Conservation (phyloP, 2,113 vertebrate genomes). For the Haplochromis vanheusdeni region DNA sequence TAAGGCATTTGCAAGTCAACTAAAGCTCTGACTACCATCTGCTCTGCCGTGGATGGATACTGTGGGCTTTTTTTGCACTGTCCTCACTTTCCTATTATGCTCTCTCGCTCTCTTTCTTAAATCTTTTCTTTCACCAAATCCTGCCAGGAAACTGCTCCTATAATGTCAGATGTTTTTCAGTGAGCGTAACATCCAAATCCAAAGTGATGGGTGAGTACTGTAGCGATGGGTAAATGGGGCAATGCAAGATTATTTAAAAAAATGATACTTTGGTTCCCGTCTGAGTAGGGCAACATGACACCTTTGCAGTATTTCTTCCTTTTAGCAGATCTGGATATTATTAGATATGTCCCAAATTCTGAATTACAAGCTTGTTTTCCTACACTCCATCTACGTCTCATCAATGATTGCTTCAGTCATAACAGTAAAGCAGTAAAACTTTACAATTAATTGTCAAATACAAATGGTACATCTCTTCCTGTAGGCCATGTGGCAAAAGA, state of each 20-base stretch:
- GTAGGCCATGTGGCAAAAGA: neutral
- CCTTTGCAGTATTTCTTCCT: neutral
- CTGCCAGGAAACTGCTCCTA: conserved; percentile 22
- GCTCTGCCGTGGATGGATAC: conserved; percentile 49
- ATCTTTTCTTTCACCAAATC: conserved; percentile 15
- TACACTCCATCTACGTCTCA: neutral
- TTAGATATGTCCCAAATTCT: neutral
- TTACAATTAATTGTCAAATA: neutral
- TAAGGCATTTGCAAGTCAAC: conserved; percentile 63
- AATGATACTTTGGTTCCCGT: neutral
- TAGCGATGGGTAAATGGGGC: neutral
- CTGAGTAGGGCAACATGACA: neutral
- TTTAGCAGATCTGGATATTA: neutral
- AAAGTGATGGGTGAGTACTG: neutral
- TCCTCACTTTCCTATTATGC: neutral
- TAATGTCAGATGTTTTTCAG: conserved; percentile 3
- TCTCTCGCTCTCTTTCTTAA: neutral
- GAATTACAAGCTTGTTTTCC: neutral
- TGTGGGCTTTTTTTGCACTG: conserved; percentile 15
- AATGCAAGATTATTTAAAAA: neutral
- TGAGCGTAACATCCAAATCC: neutral
- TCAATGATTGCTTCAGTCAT: neutral
- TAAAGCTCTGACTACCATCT: conserved; percentile 64
- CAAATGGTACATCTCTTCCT: neutral
- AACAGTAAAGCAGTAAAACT: neutral